Conservation (phyloP, 2,888 invertebrate genomes). For the Trissolcus brochymenae region DNA sequence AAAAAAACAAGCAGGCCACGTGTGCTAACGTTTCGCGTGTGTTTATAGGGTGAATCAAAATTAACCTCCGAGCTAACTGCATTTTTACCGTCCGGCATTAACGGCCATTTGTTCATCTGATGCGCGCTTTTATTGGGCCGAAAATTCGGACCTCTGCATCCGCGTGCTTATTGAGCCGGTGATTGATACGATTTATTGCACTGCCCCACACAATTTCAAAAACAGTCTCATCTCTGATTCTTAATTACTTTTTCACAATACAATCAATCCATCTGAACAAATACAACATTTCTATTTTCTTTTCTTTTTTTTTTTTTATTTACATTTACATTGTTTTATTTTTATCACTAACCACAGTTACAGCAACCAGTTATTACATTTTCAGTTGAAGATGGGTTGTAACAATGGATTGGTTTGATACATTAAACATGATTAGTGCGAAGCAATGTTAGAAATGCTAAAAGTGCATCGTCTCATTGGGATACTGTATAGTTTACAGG, state of each 20-base stretch:
- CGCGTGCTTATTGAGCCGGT: constrained; percentile 17
- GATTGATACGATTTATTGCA: constrained; percentile 44
- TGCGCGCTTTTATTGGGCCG: constrained; percentile 28
- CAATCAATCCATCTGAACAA: no score
- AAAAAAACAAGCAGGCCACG: constrained; percentile 42
- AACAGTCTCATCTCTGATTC: constrained; percentile 9
- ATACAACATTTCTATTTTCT: no score
- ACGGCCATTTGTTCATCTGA: constrained; percentile 39
- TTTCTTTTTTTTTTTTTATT: no score
- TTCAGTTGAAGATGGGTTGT: no score
- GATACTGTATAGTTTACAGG: constrained; percentile 42
- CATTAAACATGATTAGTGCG: no score
- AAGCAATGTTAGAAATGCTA: constrained; percentile 4
- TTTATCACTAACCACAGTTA: no score
- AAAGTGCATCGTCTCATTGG: constrained; percentile 49
- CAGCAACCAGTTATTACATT: no score
- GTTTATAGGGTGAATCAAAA: constrained; percentile 56
- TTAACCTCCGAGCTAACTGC: constrained; percentile 52
- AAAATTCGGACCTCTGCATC: constrained; percentile 12
- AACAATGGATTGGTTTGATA: no score
- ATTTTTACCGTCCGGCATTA: constrained; percentile 44
- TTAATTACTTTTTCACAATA: no score
- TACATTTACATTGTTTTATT: no score
- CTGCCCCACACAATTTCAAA: constrained; percentile 5
- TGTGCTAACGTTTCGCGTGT: constrained; percentile 42